These are phyloP conservation scores for Umimayanthus chanpuru DNA, from an alignment of 92 coral and sea anemone genomes.

Conservation along the genomic window DNA sequence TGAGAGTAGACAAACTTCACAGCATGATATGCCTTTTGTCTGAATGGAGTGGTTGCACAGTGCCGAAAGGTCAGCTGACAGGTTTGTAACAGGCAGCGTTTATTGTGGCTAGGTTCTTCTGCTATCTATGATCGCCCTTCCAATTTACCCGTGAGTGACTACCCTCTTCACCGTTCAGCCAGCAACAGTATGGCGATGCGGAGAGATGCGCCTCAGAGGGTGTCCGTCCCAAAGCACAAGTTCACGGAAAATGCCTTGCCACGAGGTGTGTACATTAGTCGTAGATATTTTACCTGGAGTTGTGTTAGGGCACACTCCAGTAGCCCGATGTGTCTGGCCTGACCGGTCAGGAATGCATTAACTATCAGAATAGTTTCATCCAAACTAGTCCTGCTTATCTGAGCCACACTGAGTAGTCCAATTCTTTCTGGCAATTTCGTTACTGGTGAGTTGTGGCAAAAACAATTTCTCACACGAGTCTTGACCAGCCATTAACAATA, in stretches of 20 bases:
- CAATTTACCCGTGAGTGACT: conserved; percentile 43
- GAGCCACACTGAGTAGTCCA: too few species aligned
- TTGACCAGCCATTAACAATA: too few species aligned
- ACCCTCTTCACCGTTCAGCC: conserved; percentile 47
- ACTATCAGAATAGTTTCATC: too few species aligned
- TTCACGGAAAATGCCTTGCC: not conserved
- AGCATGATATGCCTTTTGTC: not conserved
- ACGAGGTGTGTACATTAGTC: not conserved
- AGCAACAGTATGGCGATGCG: conserved; percentile 28
- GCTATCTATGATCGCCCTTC: conserved; percentile 41
- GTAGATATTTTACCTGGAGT: too few species aligned
- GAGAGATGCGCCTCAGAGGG: not conserved
- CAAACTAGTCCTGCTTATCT: too few species aligned
- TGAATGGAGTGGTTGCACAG: not conserved
- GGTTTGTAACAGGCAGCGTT: conserved; percentile 19
- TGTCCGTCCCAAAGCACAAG: conserved; percentile 7
- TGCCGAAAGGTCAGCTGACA: conserved; percentile 3
- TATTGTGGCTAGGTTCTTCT: conserved; percentile 40
- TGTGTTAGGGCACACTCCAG: too few species aligned
- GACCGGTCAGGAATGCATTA: too few species aligned
- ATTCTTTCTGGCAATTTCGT: too few species aligned
- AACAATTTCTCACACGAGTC: too few species aligned
- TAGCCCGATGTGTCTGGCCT: too few species aligned
- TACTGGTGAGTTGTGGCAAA: too few species aligned
- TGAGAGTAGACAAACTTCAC: not conserved